phyloP scores from a whole-genome alignment of 1,140 invertebrate genomes.

The Matsumurasca onukii region DNA sequence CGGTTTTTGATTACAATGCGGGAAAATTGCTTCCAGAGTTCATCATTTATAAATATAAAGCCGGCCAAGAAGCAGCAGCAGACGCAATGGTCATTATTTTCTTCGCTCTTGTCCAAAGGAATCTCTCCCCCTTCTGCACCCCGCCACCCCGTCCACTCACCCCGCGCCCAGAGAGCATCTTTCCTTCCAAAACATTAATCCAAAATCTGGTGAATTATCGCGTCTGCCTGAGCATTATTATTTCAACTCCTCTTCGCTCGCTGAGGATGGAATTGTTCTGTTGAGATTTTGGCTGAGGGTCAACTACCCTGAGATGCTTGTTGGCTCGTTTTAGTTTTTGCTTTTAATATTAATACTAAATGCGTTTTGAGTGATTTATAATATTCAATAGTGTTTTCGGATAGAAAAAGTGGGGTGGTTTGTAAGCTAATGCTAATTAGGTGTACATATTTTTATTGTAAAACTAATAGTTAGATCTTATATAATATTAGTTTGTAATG shows the following conservation, averaged over 20 bases:
- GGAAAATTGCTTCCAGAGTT: constrained; percentile 29
- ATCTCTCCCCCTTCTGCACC: neutral
- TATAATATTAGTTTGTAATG: too few species aligned
- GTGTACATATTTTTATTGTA: too few species aligned
- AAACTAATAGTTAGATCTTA: too few species aligned
- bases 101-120: constrained; percentile 29
- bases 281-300: neutral
- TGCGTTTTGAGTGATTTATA: too few species aligned
- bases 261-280: neutral
- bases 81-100: constrained; percentile 29
- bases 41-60: constrained; percentile 33
- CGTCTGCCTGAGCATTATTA: constrained; percentile 29
- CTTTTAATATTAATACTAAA: too few species aligned
- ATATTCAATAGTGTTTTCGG: too few species aligned
- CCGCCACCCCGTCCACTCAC: neutral
- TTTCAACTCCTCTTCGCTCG: constrained; percentile 16
- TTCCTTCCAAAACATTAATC: constrained; percentile 33
- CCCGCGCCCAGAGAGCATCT: too few species aligned
- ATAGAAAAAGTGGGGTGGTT: too few species aligned
- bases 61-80: neutral
- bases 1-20: constrained; percentile 31
- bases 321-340: neutral
- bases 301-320: neutral
- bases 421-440: too few species aligned
- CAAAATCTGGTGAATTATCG: constrained; percentile 33